Evolutionary conservation across 2,113 vertebrate genomes (phyloP), one percentile per base, ranked within the genome.

Genomic region (Anas platyrhynchos): DNA sequence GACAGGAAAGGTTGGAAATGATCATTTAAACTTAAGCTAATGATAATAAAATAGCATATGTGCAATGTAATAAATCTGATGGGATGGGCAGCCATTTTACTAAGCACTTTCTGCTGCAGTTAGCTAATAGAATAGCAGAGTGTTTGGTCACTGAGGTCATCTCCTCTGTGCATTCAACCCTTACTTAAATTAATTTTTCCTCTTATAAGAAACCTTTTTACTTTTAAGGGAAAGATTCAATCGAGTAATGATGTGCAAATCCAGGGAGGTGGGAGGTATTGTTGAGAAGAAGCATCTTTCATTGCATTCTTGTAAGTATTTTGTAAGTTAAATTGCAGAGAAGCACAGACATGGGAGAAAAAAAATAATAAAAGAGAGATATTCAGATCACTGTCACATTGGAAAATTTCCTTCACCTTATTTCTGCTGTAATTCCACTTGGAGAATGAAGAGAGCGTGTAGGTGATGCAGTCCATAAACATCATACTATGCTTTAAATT

Each of bases 51-150:
- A 96, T 82, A 79, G 34, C 69, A 89, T 71, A 95, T 87, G 79
- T 92, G 94, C 69, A 92, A 93, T 65, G 89, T 12, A 95, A 86
- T 96, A 94, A 92, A 94, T 87, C 46, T 61, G 89, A 43, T 84
- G 93, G 94, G 89, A 82, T 94, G 91, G 91, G 81, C 91, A 91
- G 61, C 69, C 87, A 87, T 95, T 92, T 93, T 18, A 38, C 91
- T 72, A 82, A 89, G 89, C 41, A 34, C 43, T 91, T 96, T 62
- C 7, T 63, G 69, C 77, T 81, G 77, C 86, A 78, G 81, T 89
- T 84, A 91, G 89, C 84, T 75, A 78, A 87, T 87, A 94, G 92
- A 94, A 74, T 43, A 91, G 91, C 87, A 75, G 41, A 91, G 89
- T 23, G 3, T 44, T 67, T 43, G 50, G 41, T 55, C 72, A 63